These are phyloP conservation scores for Hydropsyche betteni DNA, from an alignment of 2,888 invertebrate genomes.

Conservation along the genomic window DNA sequence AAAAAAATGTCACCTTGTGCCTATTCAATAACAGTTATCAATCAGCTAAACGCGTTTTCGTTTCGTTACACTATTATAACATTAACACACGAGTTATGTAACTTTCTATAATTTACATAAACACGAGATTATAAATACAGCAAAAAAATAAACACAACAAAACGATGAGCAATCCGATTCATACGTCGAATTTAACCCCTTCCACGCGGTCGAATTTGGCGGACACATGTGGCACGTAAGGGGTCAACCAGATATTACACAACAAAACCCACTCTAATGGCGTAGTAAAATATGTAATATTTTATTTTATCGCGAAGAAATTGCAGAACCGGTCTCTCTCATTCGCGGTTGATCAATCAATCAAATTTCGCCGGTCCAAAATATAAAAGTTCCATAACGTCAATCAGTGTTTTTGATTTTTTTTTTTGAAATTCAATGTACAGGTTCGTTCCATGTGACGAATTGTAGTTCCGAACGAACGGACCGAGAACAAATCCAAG, in stretches of 20 bases:
- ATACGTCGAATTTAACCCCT: neutral
- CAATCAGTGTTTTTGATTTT: neutral
- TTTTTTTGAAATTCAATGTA: constrained; percentile 14
- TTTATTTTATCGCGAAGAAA: constrained; percentile 64
- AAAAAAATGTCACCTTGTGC: constrained; percentile 30
- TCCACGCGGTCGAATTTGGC: neutral
- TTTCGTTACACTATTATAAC: constrained; percentile 6
- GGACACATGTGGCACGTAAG: neutral
- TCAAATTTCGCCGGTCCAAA: constrained; percentile 14
- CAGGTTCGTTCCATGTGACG: constrained; percentile 6
- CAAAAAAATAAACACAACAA: no score
- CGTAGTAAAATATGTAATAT: constrained; percentile 52
- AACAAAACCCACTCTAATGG: constrained; percentile 56
- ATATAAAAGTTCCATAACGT: neutral
- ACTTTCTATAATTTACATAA: constrained; percentile 34
- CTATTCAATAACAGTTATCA: constrained; percentile 21
- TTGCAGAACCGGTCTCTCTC: constrained; percentile 53
- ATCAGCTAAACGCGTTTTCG: constrained; percentile 24
- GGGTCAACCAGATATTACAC: constrained; percentile 18
- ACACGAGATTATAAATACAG: neutral
- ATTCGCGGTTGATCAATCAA: constrained; percentile 4
- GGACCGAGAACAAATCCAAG: constrained; percentile 27
- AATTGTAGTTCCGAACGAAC: constrained; percentile 26
- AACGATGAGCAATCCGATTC: neutral
- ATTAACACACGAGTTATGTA: neutral